Base-by-base conservation (phyloP, 2,113 vertebrate genomes). In the Labeo rohita region DNA sequence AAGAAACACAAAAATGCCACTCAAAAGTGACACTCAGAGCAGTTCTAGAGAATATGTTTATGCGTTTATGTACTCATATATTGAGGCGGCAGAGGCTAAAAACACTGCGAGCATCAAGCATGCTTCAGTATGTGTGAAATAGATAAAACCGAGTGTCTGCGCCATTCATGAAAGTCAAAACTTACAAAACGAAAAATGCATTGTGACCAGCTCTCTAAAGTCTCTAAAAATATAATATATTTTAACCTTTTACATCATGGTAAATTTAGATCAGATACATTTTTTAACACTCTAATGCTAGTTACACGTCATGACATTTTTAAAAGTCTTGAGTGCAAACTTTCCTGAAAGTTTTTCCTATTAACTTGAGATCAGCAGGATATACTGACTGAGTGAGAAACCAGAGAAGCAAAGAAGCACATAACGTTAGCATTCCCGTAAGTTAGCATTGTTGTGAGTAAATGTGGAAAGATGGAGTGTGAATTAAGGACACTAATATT, bases 401-500 rank as follows among this genome's bases (percentile, higher is more conserved):
- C 45, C 12, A 23, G 23, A 84, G 54, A 80, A 21, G 84, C 16
- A 10, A 79, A 70, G 52, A 49, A 86, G 23, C 28, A 61, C 66
- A 50, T 83, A 49, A 73, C 23, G 78, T 83, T 77, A 77, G 78
- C 61, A 86, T 87, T 85, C 79, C 86, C 21, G 72, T 83, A 86
- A 87, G 86, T 87, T 82, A 77, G 77, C 70, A 59, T 66, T 86
- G 39, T 77, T 88, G 49, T 83, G 72, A 86, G 87, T 78, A 87
- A 81, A 88, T 76, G 89, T 45, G 49, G 54, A 73, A 80, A 88
- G 88, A 85, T 82, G 76, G 89, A 84, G 87, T 89, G 90, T 85
- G 73, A 87, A 87, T 92, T 91, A 89, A 92, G 87, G 89, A 92
- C 87, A 84, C 85, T 90, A 86, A 89, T 90, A 89, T 81, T 93